Evolutionary conservation across 2,888 invertebrate species (phyloP).

Genomic region (Alcis repandata): DNA sequence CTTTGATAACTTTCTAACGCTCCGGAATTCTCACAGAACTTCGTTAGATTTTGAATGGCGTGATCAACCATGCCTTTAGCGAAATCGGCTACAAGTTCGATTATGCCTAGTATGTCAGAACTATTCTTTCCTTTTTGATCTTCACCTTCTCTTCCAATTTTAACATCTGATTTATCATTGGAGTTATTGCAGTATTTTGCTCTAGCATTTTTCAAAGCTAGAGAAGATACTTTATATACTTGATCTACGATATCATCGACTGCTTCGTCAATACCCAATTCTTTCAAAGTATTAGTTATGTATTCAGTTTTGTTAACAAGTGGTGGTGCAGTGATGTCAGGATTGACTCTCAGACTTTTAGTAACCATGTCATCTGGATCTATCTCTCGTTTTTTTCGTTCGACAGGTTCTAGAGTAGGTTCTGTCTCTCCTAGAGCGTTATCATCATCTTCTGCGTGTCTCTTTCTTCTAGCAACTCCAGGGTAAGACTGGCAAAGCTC

Average conservation of each 20-base stretch:
- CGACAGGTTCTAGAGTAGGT: background rate
- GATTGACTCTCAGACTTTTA: slow-evolving; percentile 69
- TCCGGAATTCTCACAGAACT: slow-evolving; percentile 62
- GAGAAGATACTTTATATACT: slow-evolving; percentile 58
- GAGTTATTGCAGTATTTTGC: slow-evolving; percentile 63
- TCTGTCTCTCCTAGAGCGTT: slow-evolving; percentile 1
- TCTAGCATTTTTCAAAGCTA: slow-evolving; percentile 63
- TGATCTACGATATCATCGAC: slow-evolving; percentile 61
- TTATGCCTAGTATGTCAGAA: slow-evolving; percentile 58
- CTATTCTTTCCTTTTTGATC: background rate
- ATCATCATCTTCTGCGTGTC: slow-evolving; percentile 30
- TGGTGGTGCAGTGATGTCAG: slow-evolving; percentile 71
- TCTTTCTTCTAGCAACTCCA: slow-evolving; percentile 57
- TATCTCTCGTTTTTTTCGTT: slow-evolving; percentile 35
- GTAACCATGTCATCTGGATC: slow-evolving; percentile 28
- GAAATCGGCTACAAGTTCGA: slow-evolving; percentile 57
- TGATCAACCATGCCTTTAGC: slow-evolving; percentile 56
- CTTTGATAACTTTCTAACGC: slow-evolving; percentile 57
- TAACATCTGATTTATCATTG: slow-evolving; percentile 1
- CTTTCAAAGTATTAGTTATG: slow-evolving; percentile 45
- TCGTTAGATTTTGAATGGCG: slow-evolving; percentile 60
- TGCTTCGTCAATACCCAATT: slow-evolving; percentile 62
- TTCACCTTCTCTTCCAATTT: slow-evolving; percentile 1
- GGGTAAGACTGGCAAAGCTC: slow-evolving; percentile 75
- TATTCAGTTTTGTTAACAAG: slow-evolving; percentile 31